Evolutionary conservation across 2,797 vertebrate genomes (phyloP), one percentile per base, ranked within the genome.

Genomic region (Percopsis omiscomaycus): DNA sequence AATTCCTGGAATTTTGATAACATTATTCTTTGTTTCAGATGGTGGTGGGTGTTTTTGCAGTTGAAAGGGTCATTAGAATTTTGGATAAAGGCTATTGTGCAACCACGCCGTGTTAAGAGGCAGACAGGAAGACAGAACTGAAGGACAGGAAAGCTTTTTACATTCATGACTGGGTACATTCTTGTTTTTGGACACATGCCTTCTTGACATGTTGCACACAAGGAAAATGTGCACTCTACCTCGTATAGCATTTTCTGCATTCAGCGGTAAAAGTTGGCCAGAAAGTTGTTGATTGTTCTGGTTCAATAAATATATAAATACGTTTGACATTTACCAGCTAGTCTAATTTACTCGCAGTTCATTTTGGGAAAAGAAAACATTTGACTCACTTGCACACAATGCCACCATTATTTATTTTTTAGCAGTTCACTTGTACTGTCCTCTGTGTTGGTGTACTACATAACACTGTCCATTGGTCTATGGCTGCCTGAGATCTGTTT

Each of bases 61-160:
- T 66, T 75, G 63, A 77, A 69, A 59, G 59, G 72, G 48, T 4
- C 2, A 32, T 73, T 66, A 71, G 70, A 28, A 49, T 46, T 28
- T 29, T 70, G 59, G 73, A 68, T 68, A 84, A 69, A 73, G 61
- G 64, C 72, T 70, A 42, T 71, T 71, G 52, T 42, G 74, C 75
- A 22, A 22, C 22, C 22, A 22, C 22, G 22, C 74, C 69, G 9
- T 46, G 48, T 66, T 69, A 69, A 61, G 61, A 74, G 59, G 71
- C 58, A 44, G 66, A 77, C 59, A 73, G 71, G 68, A 82, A 78
- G 58, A 74, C 65, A 37, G 16, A 73, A 69, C 60, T 55, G 47
- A 84, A 70, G 58, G 64, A 83, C 74, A 74, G 78, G 30, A 81
- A 81, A 83, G 53, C 72, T 75, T 72, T 78, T 72, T 61, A 72